A percentile compares a stretch with the other conserved stretches of the same genome.
Evolutionary conservation across 2,113 vertebrate species (phyloP).

Genomic region (Caranx ignobilis): DNA sequence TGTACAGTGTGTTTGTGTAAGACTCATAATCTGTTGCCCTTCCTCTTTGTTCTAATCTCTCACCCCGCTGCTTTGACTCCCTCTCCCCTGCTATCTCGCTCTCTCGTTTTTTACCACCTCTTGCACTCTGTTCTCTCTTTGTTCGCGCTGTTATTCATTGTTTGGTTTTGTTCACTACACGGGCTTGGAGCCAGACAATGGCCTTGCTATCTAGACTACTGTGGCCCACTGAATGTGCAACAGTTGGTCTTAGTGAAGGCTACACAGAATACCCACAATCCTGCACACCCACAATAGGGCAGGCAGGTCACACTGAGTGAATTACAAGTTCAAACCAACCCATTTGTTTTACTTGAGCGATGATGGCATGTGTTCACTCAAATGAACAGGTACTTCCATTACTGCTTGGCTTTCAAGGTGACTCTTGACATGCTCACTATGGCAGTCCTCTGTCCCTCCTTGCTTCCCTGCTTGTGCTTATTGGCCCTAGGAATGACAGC

Average conservation of each 20-base stretch:
- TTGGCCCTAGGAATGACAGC: constrained; percentile 5
- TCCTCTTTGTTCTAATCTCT: constrained; percentile 43
- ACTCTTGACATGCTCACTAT: neutral
- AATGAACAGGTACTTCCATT: neutral
- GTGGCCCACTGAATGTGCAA: constrained; percentile 63
- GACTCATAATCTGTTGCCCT: constrained; percentile 14
- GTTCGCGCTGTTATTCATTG: constrained; percentile 72
- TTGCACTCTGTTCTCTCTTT: constrained; percentile 66
- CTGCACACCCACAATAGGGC: constrained; percentile 25
- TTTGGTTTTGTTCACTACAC: constrained; percentile 69
- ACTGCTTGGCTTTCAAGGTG: constrained; percentile 47
- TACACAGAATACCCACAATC: constrained; percentile 50
- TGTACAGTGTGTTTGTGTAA: neutral
- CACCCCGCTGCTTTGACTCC: constrained; percentile 50
- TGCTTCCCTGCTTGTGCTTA: constrained; percentile 52
- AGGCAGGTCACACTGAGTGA: constrained; percentile 25
- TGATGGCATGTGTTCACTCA: constrained; percentile 4
- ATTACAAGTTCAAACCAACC: constrained; percentile 18
- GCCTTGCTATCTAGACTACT: constrained; percentile 68
- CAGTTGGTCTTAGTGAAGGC: constrained; percentile 59
- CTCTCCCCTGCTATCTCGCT: constrained; percentile 21
- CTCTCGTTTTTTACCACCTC: constrained; percentile 47
- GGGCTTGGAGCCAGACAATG: constrained; percentile 71
- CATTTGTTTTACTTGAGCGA: constrained; percentile 28
- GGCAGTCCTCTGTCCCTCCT: constrained; percentile 14